Evolutionary conservation across 2,888 invertebrate genomes (phyloP), one percentile per base, ranked within the genome.

Genomic region (Charanyca ferruginea): DNA sequence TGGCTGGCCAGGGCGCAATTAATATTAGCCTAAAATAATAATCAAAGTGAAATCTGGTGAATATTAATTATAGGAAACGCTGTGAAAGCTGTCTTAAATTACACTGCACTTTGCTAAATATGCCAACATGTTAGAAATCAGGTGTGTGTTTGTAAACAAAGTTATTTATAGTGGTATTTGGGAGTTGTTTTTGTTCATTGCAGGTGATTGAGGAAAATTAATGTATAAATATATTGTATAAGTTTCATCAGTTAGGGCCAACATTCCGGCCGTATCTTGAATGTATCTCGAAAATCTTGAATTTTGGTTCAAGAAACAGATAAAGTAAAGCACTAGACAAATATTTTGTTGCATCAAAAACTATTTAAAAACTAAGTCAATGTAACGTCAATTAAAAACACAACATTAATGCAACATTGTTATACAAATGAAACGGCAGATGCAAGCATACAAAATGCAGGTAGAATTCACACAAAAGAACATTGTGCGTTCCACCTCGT

Each of bases 381-480:
- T 8, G 20, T 38, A 42, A 70, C 20, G 38, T 57, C 71, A 70
- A 77, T 71, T 73, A 59, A 59, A 52, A 72, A 59, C 20, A 35
- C 58, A 66, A 69, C 53, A 53, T 28, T 42, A 20, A 11, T 62
- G 52, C 47, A 63, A 57, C 63, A 62, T 68, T 73, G 65, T 77
- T 61, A 74, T 76, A 67, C 70, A 68, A 82, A 79, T 80, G 79
- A 79, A 82, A 84, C 84, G 78, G 67, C 67, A 76, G 73, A 78
- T 78, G 81, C 79, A 75, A 80, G 73, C 79, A 81, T 82, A 81
- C 75, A 81, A 77, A 84, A 82, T 83, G 77, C 77, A 79, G 73
- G 81, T 65, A 72, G 66, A 66, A 63, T 68, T 73, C 72, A 75
- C 81, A 87, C 83, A 88, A 87, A 87, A 85, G 83, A 79, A 72